phyloP scores from a whole-genome alignment of 2,888 invertebrate genomes.

The Leptodirus hochenwartii region DNA sequence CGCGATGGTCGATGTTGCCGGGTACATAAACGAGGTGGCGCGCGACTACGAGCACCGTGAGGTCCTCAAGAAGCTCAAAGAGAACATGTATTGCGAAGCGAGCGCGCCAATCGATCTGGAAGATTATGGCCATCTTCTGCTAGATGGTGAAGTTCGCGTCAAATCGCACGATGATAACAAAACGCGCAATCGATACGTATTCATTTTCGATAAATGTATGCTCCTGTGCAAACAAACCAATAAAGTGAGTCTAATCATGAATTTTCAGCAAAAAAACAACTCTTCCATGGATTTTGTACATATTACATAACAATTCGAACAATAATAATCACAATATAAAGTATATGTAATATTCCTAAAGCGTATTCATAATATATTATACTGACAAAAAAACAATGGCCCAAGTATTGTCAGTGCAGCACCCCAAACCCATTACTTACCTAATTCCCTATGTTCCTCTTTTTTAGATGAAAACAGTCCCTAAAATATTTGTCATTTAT shows the following conservation, averaged over 20 bases:
- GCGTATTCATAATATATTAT: no score
- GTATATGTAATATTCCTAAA: no score
- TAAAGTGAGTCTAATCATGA: slow-evolving; percentile 29
- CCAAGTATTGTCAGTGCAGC: no score
- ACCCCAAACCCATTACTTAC: no score
- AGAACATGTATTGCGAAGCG: slow-evolving; percentile 63
- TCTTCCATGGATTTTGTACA: no score
- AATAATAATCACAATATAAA: no score
- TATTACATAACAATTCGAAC: no score
- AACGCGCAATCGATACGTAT: slow-evolving; percentile 73
- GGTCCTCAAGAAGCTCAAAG: slow-evolving; percentile 79
- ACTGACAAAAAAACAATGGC: no score
- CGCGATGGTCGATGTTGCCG: slow-evolving; percentile 91
- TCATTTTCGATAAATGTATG: slow-evolving; percentile 95
- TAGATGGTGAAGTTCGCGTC: slow-evolving; percentile 88
- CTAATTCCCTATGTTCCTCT: no score
- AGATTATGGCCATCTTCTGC: slow-evolving; percentile 79
- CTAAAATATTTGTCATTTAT: no score
- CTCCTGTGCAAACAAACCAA: slow-evolving; percentile 76
- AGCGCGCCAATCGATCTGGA: slow-evolving; percentile 65
- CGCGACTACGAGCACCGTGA: slow-evolving; percentile 86
- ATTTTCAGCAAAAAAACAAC: no score
- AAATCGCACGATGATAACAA: slow-evolving; percentile 78
- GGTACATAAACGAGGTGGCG: slow-evolving; percentile 96
- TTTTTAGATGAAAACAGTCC: no score